Base-by-base conservation (phyloP, 1,140 invertebrate species). In the Ladona fulva region DNA sequence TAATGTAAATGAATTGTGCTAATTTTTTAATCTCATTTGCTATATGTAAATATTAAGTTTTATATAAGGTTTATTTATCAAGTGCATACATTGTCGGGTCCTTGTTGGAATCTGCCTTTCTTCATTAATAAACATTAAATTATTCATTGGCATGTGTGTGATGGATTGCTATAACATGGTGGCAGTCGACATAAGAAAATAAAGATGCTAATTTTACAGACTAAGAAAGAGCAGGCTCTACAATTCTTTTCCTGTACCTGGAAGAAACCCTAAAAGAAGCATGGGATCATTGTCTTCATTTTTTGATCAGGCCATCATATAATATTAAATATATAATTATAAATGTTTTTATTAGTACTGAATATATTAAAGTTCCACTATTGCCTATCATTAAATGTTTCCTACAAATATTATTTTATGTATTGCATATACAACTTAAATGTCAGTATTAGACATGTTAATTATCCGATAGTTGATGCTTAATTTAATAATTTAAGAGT, bases 51-150 rank as follows among this genome's bases (percentile, higher is more conserved):
- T 66, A 66, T 66, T 66, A 66, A 66, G 52, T 66, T 66, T 66
- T 66, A 66, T 66, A 66, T 66, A 66, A 66, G 52, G n/a, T 66
- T 66, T 66, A 66, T 66, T 66, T 66, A 66, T 66, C 52, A 19
- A 66, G 52, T 66, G n/a, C 52, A 66, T 66, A 66, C 52, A 66
- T 66, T 66, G 14, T 66, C 52, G n/a, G 52, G 52, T 66, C 52
- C 52, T 66, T 22, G n/a, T 66, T 66, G 52, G 52, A 22, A 66
- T 22, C n/a, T 66, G 52, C n/a, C 52, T 66, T 66, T 37, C 52
- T 19, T 16, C n/a, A 66, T 19, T 66, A 66, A 66, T 66, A 66
- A 66, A 66, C 52, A 22, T 66, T 66, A 66, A 66, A 66, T 66
- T 66, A 66, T 66, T 66, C 52, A 66, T 66, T 66, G 52, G 52